phyloP scores from a whole-genome alignment of 1,140 invertebrate genomes.

The Cotesia chilonis region DNA sequence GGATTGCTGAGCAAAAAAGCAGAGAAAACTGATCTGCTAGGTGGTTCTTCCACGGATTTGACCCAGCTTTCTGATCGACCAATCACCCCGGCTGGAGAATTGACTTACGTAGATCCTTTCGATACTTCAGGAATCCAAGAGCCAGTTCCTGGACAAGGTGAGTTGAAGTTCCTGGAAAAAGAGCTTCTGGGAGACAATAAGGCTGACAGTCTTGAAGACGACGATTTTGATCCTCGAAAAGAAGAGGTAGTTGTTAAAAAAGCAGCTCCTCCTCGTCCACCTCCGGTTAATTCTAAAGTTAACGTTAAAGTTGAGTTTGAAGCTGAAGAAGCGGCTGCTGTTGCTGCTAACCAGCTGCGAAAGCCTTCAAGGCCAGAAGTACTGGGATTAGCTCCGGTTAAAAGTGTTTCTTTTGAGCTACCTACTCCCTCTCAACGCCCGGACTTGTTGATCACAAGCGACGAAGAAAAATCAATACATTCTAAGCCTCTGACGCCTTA shows the following conservation, averaged over 20 bases:
- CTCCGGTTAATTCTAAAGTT: neutral
- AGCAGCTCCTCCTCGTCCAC: slow-evolving; percentile 28
- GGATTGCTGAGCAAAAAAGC: slow-evolving; percentile 47
- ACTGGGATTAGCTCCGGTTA: slow-evolving; percentile 64
- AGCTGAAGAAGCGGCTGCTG: slow-evolving; percentile 62
- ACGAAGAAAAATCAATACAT: slow-evolving; percentile 68
- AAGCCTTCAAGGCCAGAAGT: slow-evolving; percentile 71
- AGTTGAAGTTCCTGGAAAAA: slow-evolving; percentile 81
- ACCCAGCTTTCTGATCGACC: slow-evolving; percentile 75
- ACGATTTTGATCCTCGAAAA: slow-evolving; percentile 79
- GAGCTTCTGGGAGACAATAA: slow-evolving; percentile 70
- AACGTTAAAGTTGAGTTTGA: slow-evolving; percentile 43
- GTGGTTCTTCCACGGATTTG: slow-evolving; percentile 79
- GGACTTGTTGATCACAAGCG: slow-evolving; percentile 70
- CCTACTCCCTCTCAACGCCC: slow-evolving; percentile 64
- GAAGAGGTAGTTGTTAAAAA: slow-evolving; percentile 46
- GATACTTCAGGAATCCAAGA: slow-evolving; percentile 81
- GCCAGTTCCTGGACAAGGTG: slow-evolving; percentile 77
- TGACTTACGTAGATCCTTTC: slow-evolving; percentile 82
- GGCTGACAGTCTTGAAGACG: slow-evolving; percentile 53
- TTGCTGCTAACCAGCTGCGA: slow-evolving; percentile 47
- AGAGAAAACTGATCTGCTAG: slow-evolving; percentile 71
- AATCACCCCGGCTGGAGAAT: slow-evolving; percentile 70
- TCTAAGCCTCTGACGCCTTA: slow-evolving; percentile 83
- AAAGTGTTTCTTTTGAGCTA: slow-evolving; percentile 77